Conservation (phyloP, 2,797 vertebrate species). For the Ataeniobius toweri region DNA sequence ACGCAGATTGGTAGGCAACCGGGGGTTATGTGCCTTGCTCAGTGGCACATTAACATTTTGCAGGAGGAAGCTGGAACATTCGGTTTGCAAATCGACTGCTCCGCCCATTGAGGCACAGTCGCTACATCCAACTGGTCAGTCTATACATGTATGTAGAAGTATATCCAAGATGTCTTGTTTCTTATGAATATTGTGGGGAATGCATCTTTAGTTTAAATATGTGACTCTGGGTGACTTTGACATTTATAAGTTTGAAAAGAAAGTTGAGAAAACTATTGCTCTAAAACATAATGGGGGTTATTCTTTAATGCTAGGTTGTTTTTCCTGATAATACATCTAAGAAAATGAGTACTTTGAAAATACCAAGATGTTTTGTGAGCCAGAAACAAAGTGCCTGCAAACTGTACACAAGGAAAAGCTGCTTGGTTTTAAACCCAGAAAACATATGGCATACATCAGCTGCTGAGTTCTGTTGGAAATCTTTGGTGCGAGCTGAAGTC, state of each 20-base stretch:
- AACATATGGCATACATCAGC: background rate
- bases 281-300: background rate
- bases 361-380: background rate
- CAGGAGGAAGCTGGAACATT: too few species aligned
- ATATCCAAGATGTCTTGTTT: background rate
- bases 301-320: background rate
- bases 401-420: too few species aligned
- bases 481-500: background rate
- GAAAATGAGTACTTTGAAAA: background rate
- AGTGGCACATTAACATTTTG: too few species aligned
- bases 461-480: conserved; percentile 1
- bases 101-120: too few species aligned
- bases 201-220: background rate
- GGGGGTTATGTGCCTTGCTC: background rate
- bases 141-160: too few species aligned
- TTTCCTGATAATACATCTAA: background rate
- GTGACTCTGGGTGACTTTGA: background rate
- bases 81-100: too few species aligned
- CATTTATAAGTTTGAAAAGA: too few species aligned
- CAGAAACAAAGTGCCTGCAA: background rate
- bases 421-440: background rate
- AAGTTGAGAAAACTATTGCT: too few species aligned
- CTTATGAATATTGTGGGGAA: background rate
- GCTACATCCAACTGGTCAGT: too few species aligned
- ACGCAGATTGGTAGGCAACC: background rate